phyloP scores from a whole-genome alignment of 1,140 invertebrate genomes.

The Sipha flava region DNA sequence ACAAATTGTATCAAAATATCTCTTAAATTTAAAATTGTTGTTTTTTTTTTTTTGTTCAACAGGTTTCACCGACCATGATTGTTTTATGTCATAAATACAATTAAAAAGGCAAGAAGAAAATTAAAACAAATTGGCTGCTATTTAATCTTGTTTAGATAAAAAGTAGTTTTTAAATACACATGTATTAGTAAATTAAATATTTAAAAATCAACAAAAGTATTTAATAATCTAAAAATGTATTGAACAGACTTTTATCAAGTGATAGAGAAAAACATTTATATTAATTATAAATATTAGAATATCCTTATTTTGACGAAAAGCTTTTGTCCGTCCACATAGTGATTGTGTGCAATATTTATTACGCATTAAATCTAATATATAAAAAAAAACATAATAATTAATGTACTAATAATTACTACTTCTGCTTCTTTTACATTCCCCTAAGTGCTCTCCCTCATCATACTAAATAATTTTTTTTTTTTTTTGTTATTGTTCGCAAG shows the following conservation, averaged over 20 bases:
- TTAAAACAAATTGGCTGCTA: not conserved
- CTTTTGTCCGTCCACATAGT: constrained; percentile 25
- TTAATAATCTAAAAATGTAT: not conserved
- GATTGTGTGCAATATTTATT: constrained; percentile 29
- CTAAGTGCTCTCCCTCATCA: not conserved
- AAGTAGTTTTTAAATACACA: not conserved
- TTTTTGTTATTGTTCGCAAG: not conserved
- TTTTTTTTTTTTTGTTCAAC: not conserved
- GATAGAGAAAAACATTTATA: not conserved
- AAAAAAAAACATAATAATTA: not conserved
- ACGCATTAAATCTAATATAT: constrained; percentile 11
- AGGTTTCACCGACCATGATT: constrained; percentile 10
- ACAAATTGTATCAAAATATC: too few relatives aligned
- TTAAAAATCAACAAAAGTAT: not conserved
- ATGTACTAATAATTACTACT: constrained; percentile 8
- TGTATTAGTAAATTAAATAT: constrained; percentile 21
- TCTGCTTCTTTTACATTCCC: constrained; percentile 27
- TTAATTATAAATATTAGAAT: constrained; percentile 12
- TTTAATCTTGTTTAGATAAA: not conserved
- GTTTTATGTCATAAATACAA: not conserved
- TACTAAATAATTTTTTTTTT: not conserved
- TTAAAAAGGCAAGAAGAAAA: not conserved
- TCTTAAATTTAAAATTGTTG: not conserved
- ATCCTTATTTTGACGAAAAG: constrained; percentile 8
- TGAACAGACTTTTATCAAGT: not conserved